Percentiles rank a stretch among this genome's conserved stretches.
Conservation (phyloP, 2,113 vertebrate genomes). For the Ageneiosus marmoratus region DNA sequence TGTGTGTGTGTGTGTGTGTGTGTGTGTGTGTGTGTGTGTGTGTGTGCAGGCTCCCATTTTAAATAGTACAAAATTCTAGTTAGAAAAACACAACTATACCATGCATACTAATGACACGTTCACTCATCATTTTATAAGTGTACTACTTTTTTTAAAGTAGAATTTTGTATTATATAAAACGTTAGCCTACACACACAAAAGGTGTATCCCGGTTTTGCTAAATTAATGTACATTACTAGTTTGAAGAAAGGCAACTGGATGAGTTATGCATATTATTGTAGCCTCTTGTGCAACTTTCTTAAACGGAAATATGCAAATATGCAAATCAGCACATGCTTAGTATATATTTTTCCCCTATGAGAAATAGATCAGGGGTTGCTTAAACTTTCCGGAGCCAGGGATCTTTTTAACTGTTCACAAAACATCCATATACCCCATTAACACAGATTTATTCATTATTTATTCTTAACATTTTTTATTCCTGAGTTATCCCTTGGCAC, state of each 20-base stretch:
- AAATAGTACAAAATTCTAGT: too few relatives aligned
- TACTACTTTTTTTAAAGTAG: too few relatives aligned
- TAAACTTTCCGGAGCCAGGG: neutral
- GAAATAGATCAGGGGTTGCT: neutral
- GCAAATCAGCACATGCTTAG: neutral
- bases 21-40: too few relatives aligned
- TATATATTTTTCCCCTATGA: neutral
- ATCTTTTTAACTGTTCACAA: neutral
- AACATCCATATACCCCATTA: neutral
- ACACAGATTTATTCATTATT: neutral
- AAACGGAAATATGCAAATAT: neutral
- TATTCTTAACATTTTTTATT: neutral
- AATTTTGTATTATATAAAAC: too few relatives aligned
- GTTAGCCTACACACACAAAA: too few relatives aligned
- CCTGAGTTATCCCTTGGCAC: neutral
- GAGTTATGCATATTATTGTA: neutral
- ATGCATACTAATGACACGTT: too few relatives aligned
- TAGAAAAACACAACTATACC: too few relatives aligned
- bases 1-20: too few relatives aligned
- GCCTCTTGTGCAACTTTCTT: neutral
- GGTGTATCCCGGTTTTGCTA: too few relatives aligned
- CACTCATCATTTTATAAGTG: too few relatives aligned
- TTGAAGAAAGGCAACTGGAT: neutral
- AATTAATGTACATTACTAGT: neutral
- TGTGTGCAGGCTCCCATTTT: too few relatives aligned